phyloP scores from a whole-genome alignment of 2,888 invertebrate species.

The Julus scandinavius region DNA sequence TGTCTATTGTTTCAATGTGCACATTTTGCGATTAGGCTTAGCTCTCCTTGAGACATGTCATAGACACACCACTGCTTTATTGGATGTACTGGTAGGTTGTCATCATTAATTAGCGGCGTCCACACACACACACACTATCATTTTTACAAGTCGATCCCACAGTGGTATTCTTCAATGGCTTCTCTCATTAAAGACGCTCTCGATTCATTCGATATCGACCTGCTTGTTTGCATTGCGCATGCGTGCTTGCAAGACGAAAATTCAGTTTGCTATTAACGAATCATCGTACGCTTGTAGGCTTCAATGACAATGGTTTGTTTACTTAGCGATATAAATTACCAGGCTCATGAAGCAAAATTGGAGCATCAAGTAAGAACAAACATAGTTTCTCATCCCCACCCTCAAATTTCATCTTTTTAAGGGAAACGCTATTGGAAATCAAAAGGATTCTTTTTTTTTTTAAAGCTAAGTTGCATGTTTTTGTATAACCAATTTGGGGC shows the following conservation, averaged over 20 bases:
- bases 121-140: slow-evolving; percentile 11
- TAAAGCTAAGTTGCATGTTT: too few relatives aligned
- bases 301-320: slow-evolving; percentile 28
- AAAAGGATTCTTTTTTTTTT: neutral
- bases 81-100: neutral
- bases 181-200: neutral
- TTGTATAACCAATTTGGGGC: too few relatives aligned
- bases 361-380: slow-evolving; percentile 15
- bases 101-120: neutral
- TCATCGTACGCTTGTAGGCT: neutral
- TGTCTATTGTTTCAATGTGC: too few relatives aligned
- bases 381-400: neutral
- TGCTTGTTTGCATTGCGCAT: neutral
- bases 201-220: slow-evolving; percentile 4
- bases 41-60: too few relatives aligned
- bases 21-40: too few relatives aligned
- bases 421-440: neutral
- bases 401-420: neutral
- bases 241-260: neutral
- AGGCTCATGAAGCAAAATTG: neutral
- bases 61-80: neutral
- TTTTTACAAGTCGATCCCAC: neutral
- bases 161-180: slow-evolving; percentile 18
- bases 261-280: neutral
- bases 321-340: slow-evolving; percentile 14